phyloP scores from a whole-genome alignment of 2,888 invertebrate genomes.

The Eledone cirrhosa region DNA sequence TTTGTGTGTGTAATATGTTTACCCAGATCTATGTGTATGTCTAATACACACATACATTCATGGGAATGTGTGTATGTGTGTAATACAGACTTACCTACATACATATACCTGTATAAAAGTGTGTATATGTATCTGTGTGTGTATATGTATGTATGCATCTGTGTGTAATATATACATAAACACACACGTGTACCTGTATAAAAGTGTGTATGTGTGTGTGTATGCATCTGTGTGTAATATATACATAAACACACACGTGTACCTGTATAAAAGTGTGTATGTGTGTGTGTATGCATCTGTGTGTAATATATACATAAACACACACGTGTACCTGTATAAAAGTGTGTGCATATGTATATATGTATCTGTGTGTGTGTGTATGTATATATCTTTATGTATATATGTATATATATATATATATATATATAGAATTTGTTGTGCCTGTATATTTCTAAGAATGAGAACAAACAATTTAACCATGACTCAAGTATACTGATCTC shows the following conservation, averaged over 20 bases:
- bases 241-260: not conserved
- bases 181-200: not conserved
- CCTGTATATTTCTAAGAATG: no score
- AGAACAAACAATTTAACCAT: no score
- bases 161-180: not conserved
- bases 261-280: no score
- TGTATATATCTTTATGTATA: not conserved
- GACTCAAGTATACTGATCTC: not conserved
- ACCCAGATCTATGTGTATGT: not conserved
- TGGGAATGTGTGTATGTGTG: not conserved
- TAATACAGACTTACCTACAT: not conserved
- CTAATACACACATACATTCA: not conserved
- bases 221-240: not conserved
- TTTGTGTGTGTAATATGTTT: not conserved
- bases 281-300: no score
- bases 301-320: no score
- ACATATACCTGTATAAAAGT: not conserved
- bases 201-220: not conserved
- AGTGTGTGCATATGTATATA: no score
- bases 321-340: no score
- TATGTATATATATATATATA: not conserved
- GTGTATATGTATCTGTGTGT: not conserved
- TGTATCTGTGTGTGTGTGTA: not conserved
- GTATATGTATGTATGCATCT: not conserved
- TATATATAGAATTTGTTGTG: not conserved